Base-by-base conservation (phyloP, 53 echinoderm and acorn worm species). In the Patiria pectinifera region DNA sequence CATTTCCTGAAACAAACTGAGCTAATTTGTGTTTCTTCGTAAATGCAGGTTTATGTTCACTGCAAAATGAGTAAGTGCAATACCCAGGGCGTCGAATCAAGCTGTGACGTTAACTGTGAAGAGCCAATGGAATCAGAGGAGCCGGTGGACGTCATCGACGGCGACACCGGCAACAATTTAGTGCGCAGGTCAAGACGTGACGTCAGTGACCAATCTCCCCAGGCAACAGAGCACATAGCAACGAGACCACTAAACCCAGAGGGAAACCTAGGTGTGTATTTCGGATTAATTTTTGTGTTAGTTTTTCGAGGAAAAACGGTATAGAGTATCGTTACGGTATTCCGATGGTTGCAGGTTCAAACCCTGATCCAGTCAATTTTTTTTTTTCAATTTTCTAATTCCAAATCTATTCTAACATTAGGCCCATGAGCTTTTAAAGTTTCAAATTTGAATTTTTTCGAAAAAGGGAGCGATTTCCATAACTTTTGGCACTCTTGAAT, bases 41-140 rank as follows among this genome's bases (percentile, higher is more conserved):
- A 5, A n/a, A 87, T 60, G 60, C 60, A 60, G 87, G 87, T 87
- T 48, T 87, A 87, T 21, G 77, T 87, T 24, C 87, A 87, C 61
- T 87, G 87, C 60, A 69, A 76, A 49, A 74, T 87, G 87, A 87
- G 87, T 6, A 76, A 45, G 7, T 87, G 87, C 35, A 35, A 35
- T 44, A 11, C 63, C 24, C 61, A 25, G 11, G 83, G 13, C 5
- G 62, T 12, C 13, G 60, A 76, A 25, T 74, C 87, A 9, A 23
- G 22, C 9, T 87, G 87, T 45, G 77, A 22, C 5, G 59, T 83
- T 7, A 8, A 25, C 14, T 62, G 83, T 16, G 83, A 83, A 26
- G 44, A 83, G 19, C 81, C 11, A 53, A 53, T 35, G 35, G 35
- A 35, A 35, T 35, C 35, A 35, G 35, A 35, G 35, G 35, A 35